Base-by-base conservation (phyloP, 1,140 invertebrate genomes). In the Nebria ingens region DNA sequence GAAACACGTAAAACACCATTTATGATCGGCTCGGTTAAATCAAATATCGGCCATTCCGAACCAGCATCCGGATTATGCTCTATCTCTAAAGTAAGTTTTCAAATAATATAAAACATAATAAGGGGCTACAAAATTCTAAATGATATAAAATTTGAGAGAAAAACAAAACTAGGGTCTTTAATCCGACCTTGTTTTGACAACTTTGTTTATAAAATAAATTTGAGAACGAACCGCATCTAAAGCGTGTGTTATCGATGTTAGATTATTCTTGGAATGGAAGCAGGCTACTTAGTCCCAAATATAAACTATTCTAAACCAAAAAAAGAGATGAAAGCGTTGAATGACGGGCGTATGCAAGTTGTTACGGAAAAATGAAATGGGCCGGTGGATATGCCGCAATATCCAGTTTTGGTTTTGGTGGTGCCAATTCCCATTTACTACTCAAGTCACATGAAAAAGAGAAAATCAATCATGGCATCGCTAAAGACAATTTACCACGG, bases 21-120 rank as follows among this genome's bases (percentile, higher is more conserved):
- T 0, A 69, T 79, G 21, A 86, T 97, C 59, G 94, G 94, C 2
- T 91, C 93, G 0, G 78, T 94, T 1, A 98, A 98, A 68, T 93
- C 92, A 0, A 97, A 96, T 70, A 78, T 96, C 64, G 95, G 95
- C 0, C 95, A 98, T 68, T 80, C 88, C 0, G 95, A 98, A 71
- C 85, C 91, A 4, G 86, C 87, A 1, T 93, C 91, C 25, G 93
- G 93, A 56, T 71, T 91, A 0, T 91, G 87, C 68, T 87, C 89
- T 1, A 62, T 96, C 29, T 81, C 85, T 2, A 96, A 96, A 75
- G 85, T 91, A 61, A 68, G 64, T 61, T 21, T n/a, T n/a, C n/a
- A n/a, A n/a, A n/a, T n/a, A n/a, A n/a, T n/a, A n/a, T n/a, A n/a
- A n/a, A n/a, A n/a, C n/a, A n/a, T n/a, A n/a, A n/a, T n/a, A n/a